Conservation (phyloP, 2,113 vertebrate species). For the Centropus unirufus region DNA sequence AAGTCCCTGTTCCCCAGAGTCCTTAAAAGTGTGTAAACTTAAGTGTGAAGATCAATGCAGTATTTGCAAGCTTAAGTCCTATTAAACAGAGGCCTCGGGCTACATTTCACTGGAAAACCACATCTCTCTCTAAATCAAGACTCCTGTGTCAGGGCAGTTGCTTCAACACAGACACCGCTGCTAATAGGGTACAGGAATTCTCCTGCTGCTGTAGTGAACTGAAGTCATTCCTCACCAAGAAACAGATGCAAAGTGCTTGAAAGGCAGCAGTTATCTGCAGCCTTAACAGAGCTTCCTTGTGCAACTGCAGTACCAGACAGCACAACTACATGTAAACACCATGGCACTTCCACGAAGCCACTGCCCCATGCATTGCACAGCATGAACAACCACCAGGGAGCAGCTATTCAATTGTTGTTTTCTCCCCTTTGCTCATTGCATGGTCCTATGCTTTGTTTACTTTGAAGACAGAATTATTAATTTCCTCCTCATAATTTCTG, state of each 20-base stretch:
- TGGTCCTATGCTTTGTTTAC: not conserved
- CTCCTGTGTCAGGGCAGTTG: not conserved
- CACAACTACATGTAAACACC: accelerated
- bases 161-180: not conserved
- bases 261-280: not conserved
- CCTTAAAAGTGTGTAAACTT: not conserved
- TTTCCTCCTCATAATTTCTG: not conserved
- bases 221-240: not conserved
- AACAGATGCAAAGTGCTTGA: not conserved
- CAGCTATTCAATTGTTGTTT: not conserved
- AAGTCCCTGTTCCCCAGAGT: not conserved
- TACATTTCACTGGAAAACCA: not conserved
- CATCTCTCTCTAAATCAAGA: not conserved
- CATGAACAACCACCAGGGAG: not conserved
- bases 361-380: not conserved
- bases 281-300: not conserved
- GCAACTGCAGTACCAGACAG: not conserved
- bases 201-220: not conserved
- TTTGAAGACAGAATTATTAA: not conserved
- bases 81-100: not conserved
- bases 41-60: not conserved
- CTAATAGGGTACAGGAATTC: not conserved
- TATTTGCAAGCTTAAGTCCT: not conserved
- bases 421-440: not conserved
- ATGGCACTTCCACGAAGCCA: not conserved